Evolutionary conservation across 2,888 invertebrate genomes (phyloP), one percentile per base, ranked within the genome.

Genomic region (Nymphalis urticae): DNA sequence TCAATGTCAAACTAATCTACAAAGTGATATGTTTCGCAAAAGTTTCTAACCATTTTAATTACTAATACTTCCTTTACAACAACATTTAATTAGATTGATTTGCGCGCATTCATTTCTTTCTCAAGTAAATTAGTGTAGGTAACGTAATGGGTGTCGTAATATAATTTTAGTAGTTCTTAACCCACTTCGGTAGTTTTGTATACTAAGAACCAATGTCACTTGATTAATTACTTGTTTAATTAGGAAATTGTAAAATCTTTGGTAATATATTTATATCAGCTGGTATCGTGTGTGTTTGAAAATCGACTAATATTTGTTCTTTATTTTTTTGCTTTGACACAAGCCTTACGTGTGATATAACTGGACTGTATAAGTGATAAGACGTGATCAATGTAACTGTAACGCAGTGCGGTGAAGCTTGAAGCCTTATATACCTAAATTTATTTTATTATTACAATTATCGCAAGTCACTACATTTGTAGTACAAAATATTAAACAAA

Each of bases 401-500:
- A 5, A 27, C 5, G 27, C 27, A 32, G 27, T 6, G 27, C 27
- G 27, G 27, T 32, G 27, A 32, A 32, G 27, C 6, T 32, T 0
- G 5, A 32, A 6, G 6, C 27, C 27, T 32, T 32, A 42, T 42
- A 9, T 42, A 2, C 0, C 2, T 42, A 36, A 36, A 36, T 42
- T 42, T 42, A 42, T 10, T 42, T 36, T 10, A 1, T 36, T 36
- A 36, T 36, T 36, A 10, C 36, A 36, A 36, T 8, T 36, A n/a
- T n/a, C n/a, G 36, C 36, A 10, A 10, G 36, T 36, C 10, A 36
- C 36, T 8, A 36, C 8, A 32, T 32, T 32, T 10, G 42, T 42
- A 4, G 19, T 50, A 19, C 27, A 6, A 36, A n/a, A 63, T 42
- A 32, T 36, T 4, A 51, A 48, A 66, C 77, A 76, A 85, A 91